Base-by-base conservation (phyloP, 2,797 vertebrate species). In the Microtus agrestis region DNA sequence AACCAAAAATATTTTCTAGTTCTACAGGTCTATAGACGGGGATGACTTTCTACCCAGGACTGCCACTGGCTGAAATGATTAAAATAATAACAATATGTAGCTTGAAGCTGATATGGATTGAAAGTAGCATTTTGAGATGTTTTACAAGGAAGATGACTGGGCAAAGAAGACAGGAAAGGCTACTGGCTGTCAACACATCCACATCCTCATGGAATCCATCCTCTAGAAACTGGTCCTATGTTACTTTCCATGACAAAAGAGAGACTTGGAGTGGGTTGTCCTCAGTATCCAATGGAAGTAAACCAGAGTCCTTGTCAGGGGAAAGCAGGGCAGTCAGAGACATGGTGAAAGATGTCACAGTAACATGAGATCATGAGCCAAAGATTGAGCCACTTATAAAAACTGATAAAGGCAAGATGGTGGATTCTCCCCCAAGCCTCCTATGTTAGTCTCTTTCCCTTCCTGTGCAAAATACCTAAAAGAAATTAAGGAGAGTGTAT, bases 81-180 rank as follows among this genome's bases (percentile, higher is more conserved):
- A 86, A 93, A 56, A 51, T 78, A 61, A 87, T 43, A 31, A 48
- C 29, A 90, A 8, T 34, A 31, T n/a, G 65, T 31, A 40, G 48
- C 43, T 91, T 84, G 69, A 54, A 93, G 17, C n/a, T 77, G 31
- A 73, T 74, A 63, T 87, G 31, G n/a, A 63, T 31, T 94, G 86
- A 93, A 46, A 76, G n/a, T 89, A 93, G 5, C 9, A 76, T 31
- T n/a, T 46, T 73, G 8, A 14, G 61, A 13, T 87, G 12, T 67
- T 94, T 84, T 87, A 48, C 51, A 86, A 25, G 1, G 27, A 25
- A 54, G 37, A 43, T 69, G 12, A 54, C 54, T 61, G 77, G 79
- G 29, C 76, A 73, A 81, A 94, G 40, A 76, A 79, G 46, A 71
- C 48, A 54, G 27, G 14, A 15, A 56, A 87, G 63, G 31, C 23